phyloP scores from a whole-genome alignment of 64 coral and sea anemone genomes.

The Pocillopora damicornis region DNA sequence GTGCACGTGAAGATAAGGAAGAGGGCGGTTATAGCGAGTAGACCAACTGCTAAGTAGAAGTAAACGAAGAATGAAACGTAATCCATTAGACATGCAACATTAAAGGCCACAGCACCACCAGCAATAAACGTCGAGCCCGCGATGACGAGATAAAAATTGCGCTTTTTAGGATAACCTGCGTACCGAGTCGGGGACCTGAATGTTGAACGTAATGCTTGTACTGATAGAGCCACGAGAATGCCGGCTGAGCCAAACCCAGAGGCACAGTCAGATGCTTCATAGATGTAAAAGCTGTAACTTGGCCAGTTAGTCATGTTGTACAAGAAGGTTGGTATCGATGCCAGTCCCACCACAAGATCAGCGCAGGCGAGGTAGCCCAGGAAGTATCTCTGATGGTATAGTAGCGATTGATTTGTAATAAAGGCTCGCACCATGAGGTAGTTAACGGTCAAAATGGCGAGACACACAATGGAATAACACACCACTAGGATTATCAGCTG shows the following conservation, averaged over 20 bases:
- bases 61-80: conserved; percentile 22
- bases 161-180: conserved; percentile 7
- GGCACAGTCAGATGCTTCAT: conserved; percentile 39
- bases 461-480: conserved; percentile 23
- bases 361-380: conserved; percentile 25
- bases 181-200: conserved; percentile 9
- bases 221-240: conserved; percentile 28
- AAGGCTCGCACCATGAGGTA: conserved; percentile 48
- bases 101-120: conserved; percentile 2
- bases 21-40: neutral
- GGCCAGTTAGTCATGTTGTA: conserved; percentile 58
- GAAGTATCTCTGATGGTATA: conserved; percentile 3
- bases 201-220: conserved; percentile 18
- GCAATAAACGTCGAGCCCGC: conserved; percentile 15
- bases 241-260: conserved; percentile 33
- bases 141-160: conserved; percentile 1
- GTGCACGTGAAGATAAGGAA: conserved; percentile 7
- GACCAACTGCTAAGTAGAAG: conserved; percentile 31
- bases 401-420: conserved; percentile 20
- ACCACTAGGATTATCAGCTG: conserved; percentile 28
- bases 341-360: conserved; percentile 43
- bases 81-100: conserved; percentile 42
- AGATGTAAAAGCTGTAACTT: conserved; percentile 8
- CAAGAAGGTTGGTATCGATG: conserved; percentile 44
- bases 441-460: conserved; percentile 32